phyloP scores from a whole-genome alignment of 2,888 invertebrate species.

The Phalera bucephala region DNA sequence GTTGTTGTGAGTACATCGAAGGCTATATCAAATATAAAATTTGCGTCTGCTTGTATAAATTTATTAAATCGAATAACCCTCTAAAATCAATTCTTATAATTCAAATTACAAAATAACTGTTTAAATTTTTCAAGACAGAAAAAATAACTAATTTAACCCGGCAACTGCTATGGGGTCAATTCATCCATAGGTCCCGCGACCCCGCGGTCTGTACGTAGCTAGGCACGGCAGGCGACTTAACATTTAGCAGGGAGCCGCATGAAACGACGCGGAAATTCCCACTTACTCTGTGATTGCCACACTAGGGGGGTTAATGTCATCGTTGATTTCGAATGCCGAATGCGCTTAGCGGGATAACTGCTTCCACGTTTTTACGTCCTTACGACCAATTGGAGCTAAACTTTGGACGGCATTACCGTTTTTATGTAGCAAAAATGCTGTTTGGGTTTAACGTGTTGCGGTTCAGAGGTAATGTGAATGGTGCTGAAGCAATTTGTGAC shows the following conservation, averaged over 20 bases:
- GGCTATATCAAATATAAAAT: too few relatives aligned
- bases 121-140: too few relatives aligned
- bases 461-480: background rate
- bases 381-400: constrained; percentile 36
- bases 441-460: constrained; percentile 11
- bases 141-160: too few relatives aligned
- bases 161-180: background rate
- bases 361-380: constrained; percentile 39
- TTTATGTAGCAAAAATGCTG: constrained; percentile 22
- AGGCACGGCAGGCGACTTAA: constrained; percentile 59
- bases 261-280: constrained; percentile 81
- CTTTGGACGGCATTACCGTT: constrained; percentile 33
- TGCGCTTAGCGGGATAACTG: constrained; percentile 67
- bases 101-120: too few relatives aligned
- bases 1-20: too few relatives aligned
- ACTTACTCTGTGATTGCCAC: constrained; percentile 80
- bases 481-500: background rate
- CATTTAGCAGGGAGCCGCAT: constrained; percentile 74
- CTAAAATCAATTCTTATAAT: too few relatives aligned
- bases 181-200: constrained; percentile 11
- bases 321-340: constrained; percentile 77
- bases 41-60: too few relatives aligned
- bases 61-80: too few relatives aligned
- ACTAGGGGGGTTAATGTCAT: constrained; percentile 79
- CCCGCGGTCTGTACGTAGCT: constrained; percentile 41